phyloP scores from a whole-genome alignment of 2,888 invertebrate genomes.

The Rugalucina vietnamica region DNA sequence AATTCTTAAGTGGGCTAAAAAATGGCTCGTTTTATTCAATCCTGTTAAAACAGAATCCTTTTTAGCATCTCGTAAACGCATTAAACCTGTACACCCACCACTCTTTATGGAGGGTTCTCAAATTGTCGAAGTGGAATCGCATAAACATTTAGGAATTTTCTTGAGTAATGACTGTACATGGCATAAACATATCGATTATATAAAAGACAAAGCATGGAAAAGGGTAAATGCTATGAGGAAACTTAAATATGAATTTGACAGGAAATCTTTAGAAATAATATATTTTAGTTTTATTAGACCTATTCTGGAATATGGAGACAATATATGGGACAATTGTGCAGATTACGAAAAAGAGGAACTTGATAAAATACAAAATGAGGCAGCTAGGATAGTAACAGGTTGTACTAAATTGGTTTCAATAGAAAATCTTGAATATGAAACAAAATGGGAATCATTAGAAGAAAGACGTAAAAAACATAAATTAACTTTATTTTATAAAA shows the following conservation, averaged over 20 bases:
- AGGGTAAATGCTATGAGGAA: conserved; percentile 21
- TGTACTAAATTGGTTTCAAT: conserved; percentile 10
- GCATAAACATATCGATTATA: conserved; percentile 33
- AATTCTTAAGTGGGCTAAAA: neutral
- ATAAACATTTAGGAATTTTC: conserved; percentile 27
- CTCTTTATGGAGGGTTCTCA: neutral
- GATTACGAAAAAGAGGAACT: conserved; percentile 20
- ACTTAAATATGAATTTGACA: conserved; percentile 21
- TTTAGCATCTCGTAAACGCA: neutral
- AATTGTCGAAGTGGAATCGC: neutral
- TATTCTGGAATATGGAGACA: conserved; percentile 29
- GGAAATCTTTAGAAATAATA: conserved; percentile 16
- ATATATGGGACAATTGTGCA: conserved; percentile 27
- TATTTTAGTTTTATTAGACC: conserved; percentile 30
- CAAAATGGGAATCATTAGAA: conserved; percentile 11
- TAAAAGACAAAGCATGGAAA: conserved; percentile 18
- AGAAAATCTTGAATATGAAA: conserved; percentile 34
- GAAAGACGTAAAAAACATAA: neutral
- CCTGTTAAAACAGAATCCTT: neutral
- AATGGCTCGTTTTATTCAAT: conserved; percentile 31
- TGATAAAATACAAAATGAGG: conserved; percentile 32
- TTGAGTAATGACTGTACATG: conserved; percentile 23
- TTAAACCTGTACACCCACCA: conserved; percentile 4
- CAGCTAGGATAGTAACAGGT: conserved; percentile 29
- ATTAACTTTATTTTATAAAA: neutral